Percentiles rank a stretch among this genome's conserved stretches.
These are phyloP conservation scores for Peucedramus taeniatus DNA, from an alignment of 2,113 vertebrate genomes.

Conservation along the genomic window DNA sequence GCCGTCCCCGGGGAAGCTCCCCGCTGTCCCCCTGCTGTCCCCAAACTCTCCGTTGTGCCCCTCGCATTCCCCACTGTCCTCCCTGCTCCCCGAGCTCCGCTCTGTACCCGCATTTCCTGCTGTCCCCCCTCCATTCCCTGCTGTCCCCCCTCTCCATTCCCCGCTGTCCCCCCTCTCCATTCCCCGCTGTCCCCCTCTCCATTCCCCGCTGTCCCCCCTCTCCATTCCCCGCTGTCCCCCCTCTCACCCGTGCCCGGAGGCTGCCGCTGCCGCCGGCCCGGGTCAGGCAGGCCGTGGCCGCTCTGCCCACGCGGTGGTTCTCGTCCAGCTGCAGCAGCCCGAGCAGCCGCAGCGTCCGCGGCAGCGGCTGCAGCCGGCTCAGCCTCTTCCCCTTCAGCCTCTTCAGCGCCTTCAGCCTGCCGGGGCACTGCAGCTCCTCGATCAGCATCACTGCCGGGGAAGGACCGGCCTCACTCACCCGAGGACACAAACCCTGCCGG, in stretches of 20 bases:
- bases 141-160: rapidly evolving
- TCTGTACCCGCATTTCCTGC: no score
- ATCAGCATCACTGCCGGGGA: constrained; percentile 71
- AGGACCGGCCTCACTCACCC: not conserved
- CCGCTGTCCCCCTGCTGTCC: not conserved
- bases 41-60: rapidly evolving
- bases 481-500: not conserved
- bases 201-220: no score
- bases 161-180: not conserved
- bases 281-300: constrained; percentile 72
- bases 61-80: rapidly evolving
- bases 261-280: constrained; percentile 62
- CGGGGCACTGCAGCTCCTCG: constrained; percentile 75
- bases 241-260: constrained; percentile 51
- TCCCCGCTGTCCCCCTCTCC: not conserved
- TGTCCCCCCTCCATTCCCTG: not conserved
- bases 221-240: not conserved
- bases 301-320: constrained; percentile 79
- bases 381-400: constrained; percentile 80
- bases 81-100: not conserved
- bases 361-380: constrained; percentile 81
- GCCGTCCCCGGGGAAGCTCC: rapidly evolving
- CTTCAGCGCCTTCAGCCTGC: constrained; percentile 75
- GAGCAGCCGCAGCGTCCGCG: constrained; percentile 76
- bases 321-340: constrained; percentile 83